These are phyloP conservation scores for Crenichthys baileyi DNA, from an alignment of 2,797 vertebrate species.

Conservation along the genomic window DNA sequence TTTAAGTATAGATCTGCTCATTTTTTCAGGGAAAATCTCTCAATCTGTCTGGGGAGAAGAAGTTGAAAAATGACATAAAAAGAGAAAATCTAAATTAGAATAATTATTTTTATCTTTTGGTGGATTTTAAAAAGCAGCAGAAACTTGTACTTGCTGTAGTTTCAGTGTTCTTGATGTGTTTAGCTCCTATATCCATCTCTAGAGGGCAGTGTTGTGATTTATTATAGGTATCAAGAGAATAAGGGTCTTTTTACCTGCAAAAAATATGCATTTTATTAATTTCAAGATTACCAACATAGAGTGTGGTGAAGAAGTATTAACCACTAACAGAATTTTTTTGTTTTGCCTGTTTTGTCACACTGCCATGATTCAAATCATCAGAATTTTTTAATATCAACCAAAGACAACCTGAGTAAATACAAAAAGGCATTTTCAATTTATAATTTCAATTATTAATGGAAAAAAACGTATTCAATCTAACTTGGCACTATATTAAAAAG, in stretches of 20 bases:
- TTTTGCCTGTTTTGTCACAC: background rate
- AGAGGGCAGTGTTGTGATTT: slow-evolving; percentile 65
- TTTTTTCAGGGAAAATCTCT: slow-evolving; percentile 15
- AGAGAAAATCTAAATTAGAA: background rate
- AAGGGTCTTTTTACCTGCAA: slow-evolving; percentile 2
- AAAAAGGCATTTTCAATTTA: background rate
- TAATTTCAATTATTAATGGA: background rate
- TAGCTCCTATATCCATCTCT: slow-evolving; percentile 35
- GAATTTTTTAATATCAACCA: too few relatives aligned
- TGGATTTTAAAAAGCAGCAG: slow-evolving; percentile 4
- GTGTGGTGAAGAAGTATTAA: background rate
- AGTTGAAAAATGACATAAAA: slow-evolving; percentile 2
- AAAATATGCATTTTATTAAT: slow-evolving; percentile 9
- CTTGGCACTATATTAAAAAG: background rate
- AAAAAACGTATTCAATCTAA: background rate
- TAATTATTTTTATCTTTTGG: background rate
- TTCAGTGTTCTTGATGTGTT: background rate
- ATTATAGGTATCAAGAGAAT: slow-evolving; percentile 30
- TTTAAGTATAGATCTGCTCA: slow-evolving; percentile 18
- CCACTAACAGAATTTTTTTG: background rate
- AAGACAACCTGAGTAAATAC: background rate
- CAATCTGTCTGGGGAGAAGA: slow-evolving; percentile 10
- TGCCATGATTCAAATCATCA: background rate
- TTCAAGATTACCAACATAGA: slow-evolving; percentile 5
- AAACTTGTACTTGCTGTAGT: background rate